These are phyloP conservation scores for Drosophila novamexicana DNA, from an alignment of 1,140 invertebrate genomes.

Conservation along the genomic window DNA sequence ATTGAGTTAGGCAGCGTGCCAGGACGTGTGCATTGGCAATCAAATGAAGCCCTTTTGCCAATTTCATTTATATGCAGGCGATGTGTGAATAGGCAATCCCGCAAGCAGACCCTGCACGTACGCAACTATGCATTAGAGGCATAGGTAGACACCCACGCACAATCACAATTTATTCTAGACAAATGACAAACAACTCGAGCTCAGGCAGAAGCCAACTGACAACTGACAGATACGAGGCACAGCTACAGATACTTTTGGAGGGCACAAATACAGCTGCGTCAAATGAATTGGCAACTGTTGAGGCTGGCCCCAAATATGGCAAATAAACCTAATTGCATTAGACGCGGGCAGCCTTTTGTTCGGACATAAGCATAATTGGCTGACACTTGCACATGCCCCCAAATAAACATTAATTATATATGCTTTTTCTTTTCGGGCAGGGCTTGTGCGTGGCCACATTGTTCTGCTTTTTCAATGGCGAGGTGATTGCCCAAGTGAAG, in stretches of 20 bases:
- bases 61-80: slow-evolving; percentile 54
- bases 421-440: slow-evolving; percentile 85
- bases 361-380: too few relatives aligned
- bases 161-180: slow-evolving; percentile 1
- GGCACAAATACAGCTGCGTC: not conserved
- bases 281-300: slow-evolving; percentile 50
- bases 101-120: slow-evolving; percentile 47
- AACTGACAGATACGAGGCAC: slow-evolving; percentile 3
- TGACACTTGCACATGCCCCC: too few relatives aligned
- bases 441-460: slow-evolving; percentile 95
- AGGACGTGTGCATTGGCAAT: slow-evolving; percentile 66
- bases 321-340: slow-evolving; percentile 57
- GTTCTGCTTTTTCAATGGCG: slow-evolving; percentile 98
- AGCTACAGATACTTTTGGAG: not conserved
- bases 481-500: slow-evolving; percentile 93
- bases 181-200: slow-evolving; percentile 24
- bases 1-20: slow-evolving; percentile 19
- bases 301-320: slow-evolving; percentile 33
- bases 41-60: slow-evolving; percentile 64
- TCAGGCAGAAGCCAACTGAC: slow-evolving; percentile 10
- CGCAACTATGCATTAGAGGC: slow-evolving; percentile 44
- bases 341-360: not conserved
- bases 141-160: slow-evolving; percentile 8
- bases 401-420: slow-evolving; percentile 23
- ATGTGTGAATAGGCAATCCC: slow-evolving; percentile 62